Conservation (phyloP, 2,888 invertebrate genomes). For the Lucinisca nassula region DNA sequence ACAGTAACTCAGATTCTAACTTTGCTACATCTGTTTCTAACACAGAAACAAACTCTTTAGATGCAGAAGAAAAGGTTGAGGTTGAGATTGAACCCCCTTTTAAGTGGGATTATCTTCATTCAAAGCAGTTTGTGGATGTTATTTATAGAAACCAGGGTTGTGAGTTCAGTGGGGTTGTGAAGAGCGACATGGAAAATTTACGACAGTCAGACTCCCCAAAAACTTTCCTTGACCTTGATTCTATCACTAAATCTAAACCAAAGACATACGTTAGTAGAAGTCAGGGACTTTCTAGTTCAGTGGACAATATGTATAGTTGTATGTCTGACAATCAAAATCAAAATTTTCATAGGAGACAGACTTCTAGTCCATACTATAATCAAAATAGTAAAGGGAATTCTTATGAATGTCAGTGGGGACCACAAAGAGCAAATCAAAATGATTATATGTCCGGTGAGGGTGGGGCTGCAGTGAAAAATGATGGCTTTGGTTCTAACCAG, state of each 20-base stretch:
- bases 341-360: not conserved
- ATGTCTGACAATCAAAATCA: conserved; percentile 9
- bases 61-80: not conserved
- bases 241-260: conserved; percentile 45
- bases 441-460: not conserved
- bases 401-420: conserved; percentile 3
- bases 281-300: conserved; percentile 1
- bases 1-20: not conserved
- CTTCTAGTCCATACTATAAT: conserved; percentile 16
- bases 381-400: not conserved
- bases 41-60: not conserved
- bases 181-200: conserved; percentile 52
- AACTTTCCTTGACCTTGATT: conserved; percentile 64
- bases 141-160: conserved; percentile 62
- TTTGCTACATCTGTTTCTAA: not conserved
- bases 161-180: conserved; percentile 54
- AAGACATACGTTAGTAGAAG: not conserved
- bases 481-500: not conserved
- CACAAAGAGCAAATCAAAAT: conserved; percentile 13
- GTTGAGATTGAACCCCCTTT: conserved; percentile 39
- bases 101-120: conserved; percentile 68
- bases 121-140: conserved; percentile 68
- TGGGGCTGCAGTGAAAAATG: not conserved
- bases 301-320: not conserved
- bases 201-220: conserved; percentile 66